phyloP scores from a whole-genome alignment of 2,888 invertebrate species.

The Macaria liturata region DNA sequence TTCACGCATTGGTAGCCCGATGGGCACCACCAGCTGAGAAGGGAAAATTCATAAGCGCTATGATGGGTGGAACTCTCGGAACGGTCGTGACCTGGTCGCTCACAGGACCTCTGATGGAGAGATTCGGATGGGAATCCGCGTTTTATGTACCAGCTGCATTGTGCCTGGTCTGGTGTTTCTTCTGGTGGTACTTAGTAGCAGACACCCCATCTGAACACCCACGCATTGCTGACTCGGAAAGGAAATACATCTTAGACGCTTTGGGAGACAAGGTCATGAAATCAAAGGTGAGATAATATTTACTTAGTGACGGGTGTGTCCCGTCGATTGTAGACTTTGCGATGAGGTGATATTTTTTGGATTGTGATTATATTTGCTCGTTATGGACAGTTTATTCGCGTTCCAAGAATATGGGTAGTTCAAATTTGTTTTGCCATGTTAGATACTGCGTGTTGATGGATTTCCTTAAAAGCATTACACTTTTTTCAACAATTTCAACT shows the following conservation, averaged over 20 bases:
- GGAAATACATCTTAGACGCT: conserved; percentile 84
- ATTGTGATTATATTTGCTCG: conserved; percentile 20
- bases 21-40: conserved; percentile 91
- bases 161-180: conserved; percentile 77
- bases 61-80: conserved; percentile 89
- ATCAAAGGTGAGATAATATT: conserved; percentile 76
- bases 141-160: conserved; percentile 85
- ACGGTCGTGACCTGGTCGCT: conserved; percentile 88
- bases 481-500: no score
- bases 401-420: conserved; percentile 23
- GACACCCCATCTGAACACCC: conserved; percentile 86
- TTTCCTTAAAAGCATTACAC: no score
- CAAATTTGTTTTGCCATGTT: conserved; percentile 27
- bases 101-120: conserved; percentile 85
- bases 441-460: background rate
- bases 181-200: conserved; percentile 85
- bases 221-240: conserved; percentile 84
- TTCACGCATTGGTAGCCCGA: conserved; percentile 86
- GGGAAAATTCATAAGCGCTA: conserved; percentile 87
- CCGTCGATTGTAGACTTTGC: conserved; percentile 34
- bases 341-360: conserved; percentile 40
- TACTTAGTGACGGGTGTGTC: conserved; percentile 22
- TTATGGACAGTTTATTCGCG: conserved; percentile 19
- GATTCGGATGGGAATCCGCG: conserved; percentile 86
- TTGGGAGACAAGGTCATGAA: conserved; percentile 82